Evolutionary conservation across 2,113 vertebrate species (phyloP).

Genomic region (Arenaria interpres): DNA sequence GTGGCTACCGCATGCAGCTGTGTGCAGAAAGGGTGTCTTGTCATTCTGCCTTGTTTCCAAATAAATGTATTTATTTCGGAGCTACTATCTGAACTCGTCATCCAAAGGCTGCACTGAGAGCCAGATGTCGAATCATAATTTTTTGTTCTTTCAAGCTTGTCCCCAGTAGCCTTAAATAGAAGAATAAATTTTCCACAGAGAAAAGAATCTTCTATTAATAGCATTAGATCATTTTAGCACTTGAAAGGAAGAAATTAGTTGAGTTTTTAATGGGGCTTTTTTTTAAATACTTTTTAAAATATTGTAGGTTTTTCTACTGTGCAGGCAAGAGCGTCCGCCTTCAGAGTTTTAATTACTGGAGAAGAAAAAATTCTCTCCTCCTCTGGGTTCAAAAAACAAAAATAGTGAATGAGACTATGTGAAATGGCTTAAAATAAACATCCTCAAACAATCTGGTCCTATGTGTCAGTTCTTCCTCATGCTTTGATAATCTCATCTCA

Average conservation of each 20-base stretch:
- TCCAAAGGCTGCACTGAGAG: conserved; percentile 17
- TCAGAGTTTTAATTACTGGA: conserved; percentile 34
- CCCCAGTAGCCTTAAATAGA: conserved; percentile 49
- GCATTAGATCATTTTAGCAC: conserved; percentile 40
- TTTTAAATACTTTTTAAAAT: neutral
- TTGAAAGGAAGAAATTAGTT: conserved; percentile 62
- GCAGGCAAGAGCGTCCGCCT: neutral
- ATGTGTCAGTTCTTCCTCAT: conserved; percentile 33
- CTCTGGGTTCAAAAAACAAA: neutral
- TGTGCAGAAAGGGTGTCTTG: neutral
- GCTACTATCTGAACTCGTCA: neutral
- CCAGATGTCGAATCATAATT: conserved; percentile 24
- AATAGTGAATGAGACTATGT: conserved; percentile 30
- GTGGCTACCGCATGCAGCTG: neutral
- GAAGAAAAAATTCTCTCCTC: neutral
- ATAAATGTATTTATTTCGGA: conserved; percentile 22
- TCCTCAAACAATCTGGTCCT: conserved; percentile 51
- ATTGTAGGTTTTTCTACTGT: neutral
- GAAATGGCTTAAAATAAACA: conserved; percentile 60
- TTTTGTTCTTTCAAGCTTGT: conserved; percentile 24
- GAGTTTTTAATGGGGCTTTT: neutral
- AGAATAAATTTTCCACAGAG: conserved; percentile 43
- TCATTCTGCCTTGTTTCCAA: conserved; percentile 5
- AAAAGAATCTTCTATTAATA: conserved; percentile 57
- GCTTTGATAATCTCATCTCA: conserved; percentile 49